Evolutionary conservation across 2,797 vertebrate genomes (phyloP).

Genomic region (Lophius americanus): DNA sequence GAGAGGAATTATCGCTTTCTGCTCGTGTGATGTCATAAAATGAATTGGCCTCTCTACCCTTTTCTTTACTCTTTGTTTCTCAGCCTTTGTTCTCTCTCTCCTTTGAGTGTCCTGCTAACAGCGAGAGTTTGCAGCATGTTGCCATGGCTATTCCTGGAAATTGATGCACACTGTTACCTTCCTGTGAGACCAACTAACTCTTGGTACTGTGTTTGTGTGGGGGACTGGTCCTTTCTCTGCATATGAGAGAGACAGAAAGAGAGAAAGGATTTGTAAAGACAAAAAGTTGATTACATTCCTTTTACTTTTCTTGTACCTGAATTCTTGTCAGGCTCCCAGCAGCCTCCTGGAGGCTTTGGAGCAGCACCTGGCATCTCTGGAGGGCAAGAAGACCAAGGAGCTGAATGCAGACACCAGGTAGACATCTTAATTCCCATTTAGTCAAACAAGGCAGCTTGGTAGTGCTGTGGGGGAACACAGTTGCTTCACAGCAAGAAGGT

Average conservation of each 20-base stretch:
- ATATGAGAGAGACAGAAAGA: conserved; percentile 21
- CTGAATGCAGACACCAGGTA: conserved; percentile 90
- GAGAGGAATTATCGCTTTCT: background rate
- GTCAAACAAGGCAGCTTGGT: background rate
- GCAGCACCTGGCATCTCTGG: conserved; percentile 94
- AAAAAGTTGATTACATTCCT: background rate
- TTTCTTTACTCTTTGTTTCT: conserved; percentile 41
- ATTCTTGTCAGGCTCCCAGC: conserved; percentile 85
- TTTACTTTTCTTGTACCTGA: background rate
- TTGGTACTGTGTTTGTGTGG: conserved; percentile 30
- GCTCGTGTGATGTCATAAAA: conserved; percentile 23
- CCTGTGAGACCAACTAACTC: conserved; percentile 71
- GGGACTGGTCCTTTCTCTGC: conserved; percentile 14
- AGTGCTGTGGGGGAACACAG: no score
- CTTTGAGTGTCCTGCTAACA: conserved; percentile 60
- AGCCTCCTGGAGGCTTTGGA: conserved; percentile 94
- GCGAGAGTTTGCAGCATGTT: conserved; percentile 76
- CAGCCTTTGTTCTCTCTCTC: conserved; percentile 55
- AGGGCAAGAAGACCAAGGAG: conserved; percentile 94
- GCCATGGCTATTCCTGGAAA: conserved; percentile 72
- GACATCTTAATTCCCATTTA: background rate
- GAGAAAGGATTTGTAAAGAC: conserved; percentile 5
- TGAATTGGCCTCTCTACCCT: conserved; percentile 44
- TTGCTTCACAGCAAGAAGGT: no score
- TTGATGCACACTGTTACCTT: conserved; percentile 69